Evolutionary conservation across 2,113 vertebrate genomes (phyloP).

Genomic region (Phoxinus phoxinus): DNA sequence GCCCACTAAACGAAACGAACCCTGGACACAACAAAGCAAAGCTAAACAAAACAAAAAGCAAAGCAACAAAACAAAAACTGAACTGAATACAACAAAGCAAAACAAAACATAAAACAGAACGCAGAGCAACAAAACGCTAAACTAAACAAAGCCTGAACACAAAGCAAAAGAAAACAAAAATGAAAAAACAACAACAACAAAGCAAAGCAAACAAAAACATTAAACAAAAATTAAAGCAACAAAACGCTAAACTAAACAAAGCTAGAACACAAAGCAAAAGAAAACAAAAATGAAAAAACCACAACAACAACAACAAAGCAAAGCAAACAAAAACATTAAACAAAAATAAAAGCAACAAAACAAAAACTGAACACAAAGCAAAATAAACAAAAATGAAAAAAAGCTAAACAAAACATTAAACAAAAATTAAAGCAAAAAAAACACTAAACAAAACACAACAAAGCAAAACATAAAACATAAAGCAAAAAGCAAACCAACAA

Average conservation of each 20-base stretch:
- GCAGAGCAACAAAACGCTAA: not conserved
- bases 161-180: not conserved
- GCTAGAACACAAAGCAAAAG: not conserved
- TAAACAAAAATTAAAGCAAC: not conserved
- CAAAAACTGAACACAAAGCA: not conserved
- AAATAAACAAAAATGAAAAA: not conserved
- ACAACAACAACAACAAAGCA: not conserved
- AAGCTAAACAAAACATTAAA: not conserved
- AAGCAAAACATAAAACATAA: not conserved
- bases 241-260: not conserved
- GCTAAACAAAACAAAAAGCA: not conserved
- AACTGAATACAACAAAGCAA: not conserved
- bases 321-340: not conserved
- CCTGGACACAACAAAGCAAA: not conserved
- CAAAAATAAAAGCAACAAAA: not conserved
- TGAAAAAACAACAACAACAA: not conserved
- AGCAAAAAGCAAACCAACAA: not conserved
- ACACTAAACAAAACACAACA: not conserved
- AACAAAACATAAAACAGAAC: not conserved
- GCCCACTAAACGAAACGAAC: not conserved
- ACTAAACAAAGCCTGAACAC: not conserved
- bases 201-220: not conserved
- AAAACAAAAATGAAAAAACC: not conserved
- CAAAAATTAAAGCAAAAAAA: not conserved
- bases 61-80: not conserved